Evolutionary conservation across 2,113 vertebrate genomes (phyloP).

Genomic region (Micromys minutus): DNA sequence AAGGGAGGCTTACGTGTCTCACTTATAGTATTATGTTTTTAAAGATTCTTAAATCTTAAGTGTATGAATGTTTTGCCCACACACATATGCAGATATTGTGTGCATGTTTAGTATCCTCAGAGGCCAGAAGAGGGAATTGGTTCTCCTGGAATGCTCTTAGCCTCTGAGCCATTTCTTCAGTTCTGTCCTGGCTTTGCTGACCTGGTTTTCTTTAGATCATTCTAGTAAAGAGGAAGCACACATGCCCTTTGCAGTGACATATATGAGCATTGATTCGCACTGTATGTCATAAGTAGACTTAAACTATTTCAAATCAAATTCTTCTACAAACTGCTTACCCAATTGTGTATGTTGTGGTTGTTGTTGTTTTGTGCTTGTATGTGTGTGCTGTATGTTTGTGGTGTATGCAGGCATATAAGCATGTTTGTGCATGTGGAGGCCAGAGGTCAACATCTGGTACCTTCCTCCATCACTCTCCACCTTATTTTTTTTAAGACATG

Average conservation of each 20-base stretch:
- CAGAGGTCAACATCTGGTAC: too few species aligned
- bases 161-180: not conserved
- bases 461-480: not conserved
- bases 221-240: not conserved
- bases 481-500: not conserved
- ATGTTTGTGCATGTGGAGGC: not conserved
- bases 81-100: not conserved
- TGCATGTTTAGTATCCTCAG: not conserved
- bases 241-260: not conserved
- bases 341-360: not conserved
- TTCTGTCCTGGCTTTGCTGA: not conserved
- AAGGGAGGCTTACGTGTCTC: not conserved
- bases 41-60: not conserved
- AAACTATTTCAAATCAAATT: constrained; percentile 24
- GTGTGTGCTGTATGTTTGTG: too few species aligned
- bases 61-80: not conserved
- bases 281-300: not conserved
- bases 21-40: not conserved
- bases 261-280: not conserved
- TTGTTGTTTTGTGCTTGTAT: not conserved
- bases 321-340: not conserved
- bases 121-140: not conserved
- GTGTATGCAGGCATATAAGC: not conserved
- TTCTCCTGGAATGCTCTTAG: not conserved
- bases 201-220: not conserved